Base-by-base conservation (phyloP, 2,888 invertebrate genomes). In the Acronicta aceris region DNA sequence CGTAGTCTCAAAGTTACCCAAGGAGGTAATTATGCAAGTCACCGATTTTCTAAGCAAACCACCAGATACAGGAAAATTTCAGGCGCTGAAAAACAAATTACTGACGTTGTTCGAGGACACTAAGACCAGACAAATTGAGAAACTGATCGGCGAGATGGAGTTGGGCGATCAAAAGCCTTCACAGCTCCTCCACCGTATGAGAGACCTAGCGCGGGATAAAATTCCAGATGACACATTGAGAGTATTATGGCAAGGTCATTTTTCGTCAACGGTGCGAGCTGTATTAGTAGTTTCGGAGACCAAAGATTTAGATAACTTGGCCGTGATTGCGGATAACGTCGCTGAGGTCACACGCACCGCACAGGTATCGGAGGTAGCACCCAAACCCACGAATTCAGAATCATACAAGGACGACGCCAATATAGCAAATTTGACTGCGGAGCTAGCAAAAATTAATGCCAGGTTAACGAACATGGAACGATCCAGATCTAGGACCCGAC, bases 211-310 rank as follows among this genome's bases (percentile, higher is more conserved):
- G 1, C 36, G 48, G 13, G 36, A 36, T 1, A 48, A 48, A 13
- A 21, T 48, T 5, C 40, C 49, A 4, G 49, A 50, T 12, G 49
- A 50, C 3, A 40, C 49, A 1, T 16, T 50, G 2, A 25, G 40
- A n/a, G n/a, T 50, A 12, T 10, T 50, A 5, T 49, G 49, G 49
- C 38, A 40, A 40, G 25, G 36, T 3, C 48, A 50, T 40, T 12
- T 50, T n/a, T n/a, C 38, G n/a, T n/a, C 38, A 38, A n/a, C 38
- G n/a, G 38, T n/a, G n/a, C 38, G n/a, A 6, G 30, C 30, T 9
- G 30, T 30, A 30, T 9, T 30, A 9, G 30, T 9, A 0, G 30
- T 30, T 9, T 9, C 30, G 9, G 30, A 30, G 3, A 30, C 9
- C 9, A 30, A 30, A 5, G 45, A 45, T 7, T 25, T 45, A 27